phyloP scores from a whole-genome alignment of 2,113 vertebrate species.

The Nansenia antarctica region DNA sequence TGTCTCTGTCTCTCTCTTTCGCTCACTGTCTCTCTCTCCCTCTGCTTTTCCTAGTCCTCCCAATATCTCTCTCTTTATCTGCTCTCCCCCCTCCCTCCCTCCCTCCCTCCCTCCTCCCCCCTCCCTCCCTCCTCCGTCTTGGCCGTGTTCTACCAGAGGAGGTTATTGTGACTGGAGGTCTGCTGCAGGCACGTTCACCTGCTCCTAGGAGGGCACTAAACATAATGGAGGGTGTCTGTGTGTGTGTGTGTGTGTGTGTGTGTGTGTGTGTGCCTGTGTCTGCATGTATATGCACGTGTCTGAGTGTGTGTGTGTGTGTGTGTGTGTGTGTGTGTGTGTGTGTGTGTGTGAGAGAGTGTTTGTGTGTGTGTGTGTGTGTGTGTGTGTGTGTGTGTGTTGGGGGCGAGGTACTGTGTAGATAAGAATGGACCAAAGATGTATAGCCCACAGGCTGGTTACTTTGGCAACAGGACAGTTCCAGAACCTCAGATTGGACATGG shows the following conservation, averaged over 20 bases:
- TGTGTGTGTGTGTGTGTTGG: too few relatives aligned
- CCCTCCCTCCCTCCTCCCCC: too few relatives aligned
- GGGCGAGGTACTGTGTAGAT: too few relatives aligned
- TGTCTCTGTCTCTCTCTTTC: background rate
- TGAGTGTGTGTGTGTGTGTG: too few relatives aligned
- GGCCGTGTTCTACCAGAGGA: background rate
- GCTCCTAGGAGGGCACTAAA: constrained; percentile 13
- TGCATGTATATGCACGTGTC: too few relatives aligned
- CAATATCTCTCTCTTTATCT: background rate
- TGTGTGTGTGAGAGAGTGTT: too few relatives aligned
- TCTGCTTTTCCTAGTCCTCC: background rate
- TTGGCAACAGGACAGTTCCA: background rate
- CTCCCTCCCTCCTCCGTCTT: background rate
- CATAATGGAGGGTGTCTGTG: constrained; percentile 18
- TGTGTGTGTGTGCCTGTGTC: too few relatives aligned
- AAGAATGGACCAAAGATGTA: too few relatives aligned
- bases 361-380: too few relatives aligned
- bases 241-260: too few relatives aligned
- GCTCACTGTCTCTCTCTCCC: background rate
- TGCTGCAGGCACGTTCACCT: background rate
- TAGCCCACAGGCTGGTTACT: background rate
- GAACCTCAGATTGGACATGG: background rate
- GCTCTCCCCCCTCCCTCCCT: background rate
- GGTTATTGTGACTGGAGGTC: background rate
- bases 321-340: too few relatives aligned